Evolutionary conservation across 2,888 invertebrate genomes (phyloP).

Genomic region (Darwinula stevensoni): DNA sequence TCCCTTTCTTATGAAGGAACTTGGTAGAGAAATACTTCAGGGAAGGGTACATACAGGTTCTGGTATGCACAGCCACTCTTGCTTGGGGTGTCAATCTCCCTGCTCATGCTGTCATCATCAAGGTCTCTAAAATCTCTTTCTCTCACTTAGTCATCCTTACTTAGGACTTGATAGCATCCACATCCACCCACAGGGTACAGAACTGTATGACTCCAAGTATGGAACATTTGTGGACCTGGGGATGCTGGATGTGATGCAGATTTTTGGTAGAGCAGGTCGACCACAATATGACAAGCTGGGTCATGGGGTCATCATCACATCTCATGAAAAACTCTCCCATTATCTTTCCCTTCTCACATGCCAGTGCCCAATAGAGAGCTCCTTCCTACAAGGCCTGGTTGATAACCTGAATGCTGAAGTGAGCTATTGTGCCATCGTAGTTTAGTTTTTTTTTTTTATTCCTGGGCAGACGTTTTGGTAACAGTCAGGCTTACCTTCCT

Average conservation of each 20-base stretch:
- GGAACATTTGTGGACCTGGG: conserved; percentile 81
- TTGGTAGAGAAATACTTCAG: conserved; percentile 69
- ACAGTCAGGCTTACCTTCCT: conserved; percentile 9
- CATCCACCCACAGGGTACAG: conserved; percentile 41
- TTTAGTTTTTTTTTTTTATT: conserved; percentile 1
- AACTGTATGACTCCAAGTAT: conserved; percentile 83
- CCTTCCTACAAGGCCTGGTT: conserved; percentile 61
- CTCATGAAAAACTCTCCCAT: conserved; percentile 64
- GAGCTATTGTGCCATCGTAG: conserved; percentile 9
- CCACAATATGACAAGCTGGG: conserved; percentile 90
- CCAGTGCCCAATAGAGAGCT: conserved; percentile 93
- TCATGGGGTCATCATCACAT: conserved; percentile 79
- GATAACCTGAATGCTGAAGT: conserved; percentile 97
- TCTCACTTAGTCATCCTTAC: neutral
- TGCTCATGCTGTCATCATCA: conserved; percentile 85
- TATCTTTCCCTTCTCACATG: conserved; percentile 79
- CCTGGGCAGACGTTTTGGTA: conserved; percentile 3
- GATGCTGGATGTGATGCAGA: conserved; percentile 88
- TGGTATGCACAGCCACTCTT: conserved; percentile 87
- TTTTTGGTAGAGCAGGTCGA: conserved; percentile 91
- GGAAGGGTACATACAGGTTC: conserved; percentile 50
- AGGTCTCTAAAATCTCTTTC: conserved; percentile 23
- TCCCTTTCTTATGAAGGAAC: conserved; percentile 15
- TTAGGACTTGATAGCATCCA: neutral
- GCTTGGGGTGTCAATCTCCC: conserved; percentile 99